Evolutionary conservation across 2,113 vertebrate genomes (phyloP), one percentile per base, ranked within the genome.

Genomic region (Seriola rivoliana): DNA sequence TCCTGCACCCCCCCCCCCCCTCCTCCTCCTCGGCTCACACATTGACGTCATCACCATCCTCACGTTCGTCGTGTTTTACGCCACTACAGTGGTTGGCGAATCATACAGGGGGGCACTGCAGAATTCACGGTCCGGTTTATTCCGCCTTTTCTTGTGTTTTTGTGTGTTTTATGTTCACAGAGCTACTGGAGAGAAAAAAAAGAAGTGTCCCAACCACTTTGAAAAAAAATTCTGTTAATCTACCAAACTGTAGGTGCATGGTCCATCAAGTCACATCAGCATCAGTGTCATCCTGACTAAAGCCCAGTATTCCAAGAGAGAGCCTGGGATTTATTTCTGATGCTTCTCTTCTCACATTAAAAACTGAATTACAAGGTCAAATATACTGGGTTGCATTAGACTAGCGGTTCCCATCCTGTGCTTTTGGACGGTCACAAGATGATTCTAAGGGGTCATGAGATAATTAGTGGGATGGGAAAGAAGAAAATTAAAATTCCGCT

Each of bases 21-120:
- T 48, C 19, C 40, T 54, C 57, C 64, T 54, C 78, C 29, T 55
- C 23, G 80, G 76, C 88, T 75, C 66, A 36, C 78, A 89, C 87
- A 92, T 92, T 95, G 93, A 95, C 95, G 95, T 95, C 94, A 95
- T 87, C 44, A 80, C 55, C 88, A 80, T 69, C 80, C 84, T 82
- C 79, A 94, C 91, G 88, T 83, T 87, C 77, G 82, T 91, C 75
- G 74, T 73, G 77, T 85, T 92, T 94, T 89, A 93, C 91, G 93
- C 90, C 91, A 92, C 92, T 89, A 81, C 85, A 60, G 78, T 38
- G 87, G 44, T 67, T 54, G 82, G 66, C 72, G 88, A 85, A 50
- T 68, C 83, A 70, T 54, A 73, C 78, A 81, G 69, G 55, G 75
- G 75, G 23, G 70, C 89, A 93, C 90, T 95, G 94, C 93, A 93